Evolutionary conservation across 2,797 vertebrate genomes (phyloP), one percentile per base, ranked within the genome.

Genomic region (Leuciscus waleckii): DNA sequence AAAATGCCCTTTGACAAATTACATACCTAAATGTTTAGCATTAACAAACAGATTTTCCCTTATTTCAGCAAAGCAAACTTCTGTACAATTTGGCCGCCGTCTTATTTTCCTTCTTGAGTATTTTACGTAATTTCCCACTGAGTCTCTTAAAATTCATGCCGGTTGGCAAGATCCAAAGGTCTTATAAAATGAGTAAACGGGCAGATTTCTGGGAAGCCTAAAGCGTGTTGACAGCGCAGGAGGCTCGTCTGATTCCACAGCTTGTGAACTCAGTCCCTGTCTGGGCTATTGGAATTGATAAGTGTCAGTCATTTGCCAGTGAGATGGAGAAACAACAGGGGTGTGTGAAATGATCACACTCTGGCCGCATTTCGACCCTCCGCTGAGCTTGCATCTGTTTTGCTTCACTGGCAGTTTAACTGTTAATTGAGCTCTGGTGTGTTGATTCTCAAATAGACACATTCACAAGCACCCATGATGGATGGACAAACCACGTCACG

Each of bases 311-410:
- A 78, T 79, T 73, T 84, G 10, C 67, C 70, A 61, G 67, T 51
- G 73, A 75, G 81, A 17, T 51, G 49, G 63, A 74, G 61, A 61
- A 54, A 71, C 29, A 78, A 81, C 56, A 54, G 51, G 49, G 79
- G 78, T 91, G 88, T 86, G 81, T 82, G 71, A 91, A 91, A 89
- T 86, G 71, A 87, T 93, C 88, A 86, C 80, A 73, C 85, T 76
- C 32, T 49, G 51, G 79, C 58, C 56, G 17, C 14, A 41, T 85
- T 58, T 43, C 32, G n/a, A 41, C 46, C 35, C 76, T 79, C 74
- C 39, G 51, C 67, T 70, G 39, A 79, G 51, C 49, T 35, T 70
- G 65, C 37, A 39, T 79, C 83, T 85, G 83, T 84, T 79, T 84
- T 77, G 35, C 82, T 74, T 86, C 43, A 67, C 11, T 51, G 73